Conservation (phyloP, 2,888 invertebrate genomes). For the Bombyx huttoni region DNA sequence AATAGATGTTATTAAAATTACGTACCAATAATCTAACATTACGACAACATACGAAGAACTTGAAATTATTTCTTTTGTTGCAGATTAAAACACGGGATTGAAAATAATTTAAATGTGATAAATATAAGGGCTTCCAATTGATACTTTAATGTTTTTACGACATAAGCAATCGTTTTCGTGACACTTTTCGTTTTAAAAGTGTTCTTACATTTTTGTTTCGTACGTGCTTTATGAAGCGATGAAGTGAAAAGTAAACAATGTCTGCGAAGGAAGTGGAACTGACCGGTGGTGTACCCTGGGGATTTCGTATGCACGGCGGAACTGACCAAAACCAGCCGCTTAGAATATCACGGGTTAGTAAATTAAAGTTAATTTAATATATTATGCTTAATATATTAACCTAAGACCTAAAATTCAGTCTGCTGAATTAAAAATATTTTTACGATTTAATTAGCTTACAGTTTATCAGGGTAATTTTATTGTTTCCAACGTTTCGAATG, state of each 20-base stretch:
- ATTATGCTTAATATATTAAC: no score
- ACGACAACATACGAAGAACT: background rate
- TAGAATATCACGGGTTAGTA: constrained; percentile 83
- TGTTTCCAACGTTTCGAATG: no score
- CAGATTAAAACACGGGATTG: constrained; percentile 33
- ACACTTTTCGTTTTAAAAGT: no score
- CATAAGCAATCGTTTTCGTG: background rate
- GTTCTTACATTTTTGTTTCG: constrained; percentile 20
- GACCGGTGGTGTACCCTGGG: constrained; percentile 89
- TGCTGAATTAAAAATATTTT: no score
- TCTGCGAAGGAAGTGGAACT: constrained; percentile 81
- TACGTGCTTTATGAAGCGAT: constrained; percentile 28
- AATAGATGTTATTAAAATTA: no score
- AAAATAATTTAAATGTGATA: constrained; percentile 35
- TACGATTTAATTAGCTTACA: background rate
- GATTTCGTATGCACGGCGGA: constrained; percentile 90
- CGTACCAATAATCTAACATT: no score
- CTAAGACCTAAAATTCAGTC: no score
- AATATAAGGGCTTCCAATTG: constrained; percentile 41
- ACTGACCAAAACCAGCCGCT: constrained; percentile 83
- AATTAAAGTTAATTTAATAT: background rate
- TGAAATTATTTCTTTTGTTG: constrained; percentile 22
- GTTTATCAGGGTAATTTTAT: background rate
- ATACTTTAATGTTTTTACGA: constrained; percentile 20
- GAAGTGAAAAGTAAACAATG: constrained; percentile 66